phyloP scores from a whole-genome alignment of 2,797 vertebrate genomes.

The Enteromius anoplus region DNA sequence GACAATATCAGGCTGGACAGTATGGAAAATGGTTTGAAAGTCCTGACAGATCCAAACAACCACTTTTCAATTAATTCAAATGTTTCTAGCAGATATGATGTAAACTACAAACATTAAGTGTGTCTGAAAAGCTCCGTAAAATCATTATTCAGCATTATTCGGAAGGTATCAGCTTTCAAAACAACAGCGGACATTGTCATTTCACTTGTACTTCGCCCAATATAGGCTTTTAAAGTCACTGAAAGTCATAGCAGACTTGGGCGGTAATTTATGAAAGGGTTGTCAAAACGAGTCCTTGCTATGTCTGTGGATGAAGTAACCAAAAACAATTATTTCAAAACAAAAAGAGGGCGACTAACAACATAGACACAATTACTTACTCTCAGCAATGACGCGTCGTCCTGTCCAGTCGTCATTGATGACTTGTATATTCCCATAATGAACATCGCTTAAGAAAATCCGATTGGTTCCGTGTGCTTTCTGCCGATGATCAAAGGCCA shows the following conservation, averaged over 20 bases:
- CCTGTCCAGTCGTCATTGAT: conserved; percentile 86
- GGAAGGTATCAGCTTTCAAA: background rate
- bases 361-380: conserved; percentile 73
- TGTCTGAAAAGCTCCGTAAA: background rate
- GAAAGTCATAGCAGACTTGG: background rate
- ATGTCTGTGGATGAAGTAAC: background rate
- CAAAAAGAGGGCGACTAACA: background rate
- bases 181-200: background rate
- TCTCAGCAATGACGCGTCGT: conserved; percentile 80
- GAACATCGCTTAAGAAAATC: conserved; percentile 87
- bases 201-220: background rate
- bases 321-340: background rate
- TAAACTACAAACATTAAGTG: background rate
- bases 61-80: background rate
- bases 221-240: background rate
- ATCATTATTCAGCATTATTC: background rate
- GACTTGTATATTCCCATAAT: conserved; percentile 87
- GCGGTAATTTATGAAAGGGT: background rate
- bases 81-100: background rate
- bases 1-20: background rate
- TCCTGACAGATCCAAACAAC: background rate
- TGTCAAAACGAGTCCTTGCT: background rate
- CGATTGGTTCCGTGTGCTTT: conserved; percentile 76
- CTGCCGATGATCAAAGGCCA: conserved; percentile 84
- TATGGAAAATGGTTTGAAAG: background rate